Percentiles rank a stretch among this genome's conserved stretches.
Conservation (phyloP, 2,113 vertebrate genomes). For the Scomber japonicus region DNA sequence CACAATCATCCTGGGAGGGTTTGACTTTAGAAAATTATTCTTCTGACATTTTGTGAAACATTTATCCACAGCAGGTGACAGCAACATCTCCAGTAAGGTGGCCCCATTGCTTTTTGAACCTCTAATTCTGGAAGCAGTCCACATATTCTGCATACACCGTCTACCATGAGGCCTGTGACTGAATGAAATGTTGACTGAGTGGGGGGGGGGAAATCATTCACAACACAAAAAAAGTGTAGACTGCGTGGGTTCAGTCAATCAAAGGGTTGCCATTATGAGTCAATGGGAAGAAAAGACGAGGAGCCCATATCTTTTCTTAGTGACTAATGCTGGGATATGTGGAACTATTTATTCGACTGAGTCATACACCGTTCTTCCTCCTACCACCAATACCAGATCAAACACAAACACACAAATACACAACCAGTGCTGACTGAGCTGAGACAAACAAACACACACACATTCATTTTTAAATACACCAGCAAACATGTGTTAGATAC, state of each 20-base stretch:
- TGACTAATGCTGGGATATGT: slow-evolving; percentile 61
- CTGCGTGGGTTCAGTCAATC: slow-evolving; percentile 36
- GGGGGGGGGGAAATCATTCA: slow-evolving; percentile 37
- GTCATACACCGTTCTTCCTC: slow-evolving; percentile 59
- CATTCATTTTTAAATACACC: slow-evolving; percentile 38
- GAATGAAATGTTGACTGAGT: slow-evolving; percentile 2
- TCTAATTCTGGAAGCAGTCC: slow-evolving; percentile 9
- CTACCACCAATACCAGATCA: slow-evolving; percentile 40
- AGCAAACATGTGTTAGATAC: slow-evolving; percentile 7
- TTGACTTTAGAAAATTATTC: background rate
- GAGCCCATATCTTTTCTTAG: slow-evolving; percentile 44
- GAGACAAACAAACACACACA: background rate
- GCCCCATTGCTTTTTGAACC: background rate
- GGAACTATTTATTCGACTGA: slow-evolving; percentile 65
- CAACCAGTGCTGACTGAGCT: background rate
- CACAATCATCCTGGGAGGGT: background rate
- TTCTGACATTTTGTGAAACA: background rate
- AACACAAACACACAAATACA: slow-evolving; percentile 19
- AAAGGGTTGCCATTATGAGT: slow-evolving; percentile 40
- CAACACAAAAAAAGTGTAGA: slow-evolving; percentile 32
- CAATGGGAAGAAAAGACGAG: slow-evolving; percentile 29
- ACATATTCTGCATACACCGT: slow-evolving; percentile 16
- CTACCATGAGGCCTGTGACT: background rate
- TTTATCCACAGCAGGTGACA: background rate
- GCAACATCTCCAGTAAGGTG: background rate